Percentiles rank a stretch among this genome's conserved stretches.
These are phyloP conservation scores for Lordiphosa fenestrarum DNA, from an alignment of 2,888 invertebrate species.

Conservation along the genomic window DNA sequence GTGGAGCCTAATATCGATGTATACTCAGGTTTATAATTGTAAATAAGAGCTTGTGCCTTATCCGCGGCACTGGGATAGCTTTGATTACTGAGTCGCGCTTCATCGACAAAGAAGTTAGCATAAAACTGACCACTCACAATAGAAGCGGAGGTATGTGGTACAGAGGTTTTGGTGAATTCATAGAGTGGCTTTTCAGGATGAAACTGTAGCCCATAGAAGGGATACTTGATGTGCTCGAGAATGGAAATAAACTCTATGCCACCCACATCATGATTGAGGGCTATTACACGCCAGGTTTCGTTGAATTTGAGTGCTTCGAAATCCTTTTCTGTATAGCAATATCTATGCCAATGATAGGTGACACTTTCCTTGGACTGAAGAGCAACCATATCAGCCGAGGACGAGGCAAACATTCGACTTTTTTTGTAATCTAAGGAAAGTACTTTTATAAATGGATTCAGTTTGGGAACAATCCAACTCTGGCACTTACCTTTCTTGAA, in stretches of 20 bases:
- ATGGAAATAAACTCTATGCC: slow-evolving; percentile 88
- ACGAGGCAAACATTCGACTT: slow-evolving; percentile 85
- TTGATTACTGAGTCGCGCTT: slow-evolving; percentile 86
- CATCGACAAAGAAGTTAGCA: slow-evolving; percentile 90
- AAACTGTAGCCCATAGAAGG: slow-evolving; percentile 93
- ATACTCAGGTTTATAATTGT: slow-evolving; percentile 86
- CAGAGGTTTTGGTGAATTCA: slow-evolving; percentile 85
- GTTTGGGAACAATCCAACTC: neutral
- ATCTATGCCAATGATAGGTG: slow-evolving; percentile 88
- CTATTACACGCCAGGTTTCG: slow-evolving; percentile 85
- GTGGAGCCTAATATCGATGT: slow-evolving; percentile 84
- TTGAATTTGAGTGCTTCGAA: slow-evolving; percentile 82
- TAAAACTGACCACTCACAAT: slow-evolving; percentile 87
- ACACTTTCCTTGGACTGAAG: slow-evolving; percentile 84
- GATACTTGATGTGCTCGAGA: slow-evolving; percentile 87
- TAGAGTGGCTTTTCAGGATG: slow-evolving; percentile 95
- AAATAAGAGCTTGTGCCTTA: slow-evolving; percentile 85
- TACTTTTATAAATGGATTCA: no score
- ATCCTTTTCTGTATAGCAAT: slow-evolving; percentile 85
- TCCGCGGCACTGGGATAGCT: slow-evolving; percentile 81
- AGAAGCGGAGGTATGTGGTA: slow-evolving; percentile 85
- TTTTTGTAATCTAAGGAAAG: slow-evolving; percentile 81
- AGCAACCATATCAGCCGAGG: slow-evolving; percentile 83
- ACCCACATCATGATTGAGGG: slow-evolving; percentile 86
- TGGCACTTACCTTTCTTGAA: slow-evolving; percentile 83